Percentiles rank a stretch among this genome's conserved stretches.
phyloP scores from a whole-genome alignment of 1,140 invertebrate species.

The Solen grandis region DNA sequence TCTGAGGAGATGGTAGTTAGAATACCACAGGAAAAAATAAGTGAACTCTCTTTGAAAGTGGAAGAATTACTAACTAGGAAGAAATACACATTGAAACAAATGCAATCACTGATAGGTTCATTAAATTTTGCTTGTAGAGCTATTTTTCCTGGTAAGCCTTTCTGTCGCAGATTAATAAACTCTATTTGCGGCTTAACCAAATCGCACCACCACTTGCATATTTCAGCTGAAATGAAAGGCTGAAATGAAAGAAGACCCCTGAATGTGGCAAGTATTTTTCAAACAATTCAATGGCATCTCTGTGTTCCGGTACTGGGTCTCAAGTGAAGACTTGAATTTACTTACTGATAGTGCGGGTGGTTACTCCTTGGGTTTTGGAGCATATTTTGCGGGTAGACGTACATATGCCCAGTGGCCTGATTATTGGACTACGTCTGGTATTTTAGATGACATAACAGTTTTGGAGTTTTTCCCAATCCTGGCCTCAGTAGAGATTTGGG shows the following conservation, averaged over 20 bases:
- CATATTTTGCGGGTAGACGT: slow-evolving; percentile 4
- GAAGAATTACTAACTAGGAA: neutral
- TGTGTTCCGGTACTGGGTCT: no score
- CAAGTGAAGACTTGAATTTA: no score
- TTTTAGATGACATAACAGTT: slow-evolving; percentile 17
- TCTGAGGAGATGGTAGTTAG: slow-evolving; percentile 3
- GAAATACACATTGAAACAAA: no score
- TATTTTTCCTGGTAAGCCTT: slow-evolving; percentile 30
- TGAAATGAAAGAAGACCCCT: slow-evolving; percentile 24
- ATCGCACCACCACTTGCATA: slow-evolving; percentile 34
- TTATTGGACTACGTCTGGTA: neutral
- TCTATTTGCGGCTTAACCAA: no score
- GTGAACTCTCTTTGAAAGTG: neutral
- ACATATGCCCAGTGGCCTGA: no score
- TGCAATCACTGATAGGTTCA: no score
- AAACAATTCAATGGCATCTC: no score
- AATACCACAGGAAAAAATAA: slow-evolving; percentile 14
- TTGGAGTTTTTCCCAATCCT: no score
- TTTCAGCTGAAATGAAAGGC: no score
- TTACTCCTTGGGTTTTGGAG: neutral
- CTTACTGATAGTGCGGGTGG: slow-evolving; percentile 8
- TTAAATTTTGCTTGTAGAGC: no score
- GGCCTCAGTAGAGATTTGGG: neutral
- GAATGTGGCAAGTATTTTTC: slow-evolving; percentile 42
- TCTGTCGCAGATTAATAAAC: no score